Conservation (phyloP, 2,113 vertebrate genomes). For the Oxyruncus cristatus region DNA sequence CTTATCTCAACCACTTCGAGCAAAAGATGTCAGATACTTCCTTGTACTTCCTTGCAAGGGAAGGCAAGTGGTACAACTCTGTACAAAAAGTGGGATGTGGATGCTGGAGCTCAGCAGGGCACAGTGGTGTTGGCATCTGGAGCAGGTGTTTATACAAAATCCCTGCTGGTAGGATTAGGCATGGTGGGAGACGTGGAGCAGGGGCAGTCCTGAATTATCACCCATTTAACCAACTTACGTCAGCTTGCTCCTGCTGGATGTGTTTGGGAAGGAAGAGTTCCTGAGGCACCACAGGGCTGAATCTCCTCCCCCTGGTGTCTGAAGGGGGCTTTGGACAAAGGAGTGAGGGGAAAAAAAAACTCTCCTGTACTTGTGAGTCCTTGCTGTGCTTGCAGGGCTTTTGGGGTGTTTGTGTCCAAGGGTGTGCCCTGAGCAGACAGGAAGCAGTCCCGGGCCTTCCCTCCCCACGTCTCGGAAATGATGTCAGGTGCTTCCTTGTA, state of each 20-base stretch:
- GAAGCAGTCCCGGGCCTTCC: neutral
- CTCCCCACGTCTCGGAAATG: neutral
- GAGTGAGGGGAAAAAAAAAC: no score
- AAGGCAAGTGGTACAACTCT: neutral
- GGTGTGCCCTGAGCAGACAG: neutral
- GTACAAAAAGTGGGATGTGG: fast-evolving
- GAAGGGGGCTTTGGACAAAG: neutral
- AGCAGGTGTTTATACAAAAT: neutral
- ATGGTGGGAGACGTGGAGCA: fast-evolving
- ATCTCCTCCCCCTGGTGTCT: neutral
- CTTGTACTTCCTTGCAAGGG: neutral
- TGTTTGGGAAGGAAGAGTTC: neutral
- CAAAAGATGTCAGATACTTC: neutral
- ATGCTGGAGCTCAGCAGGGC: neutral
- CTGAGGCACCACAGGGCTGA: neutral
- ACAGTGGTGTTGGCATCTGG: fast-evolving
- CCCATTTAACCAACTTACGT: neutral
- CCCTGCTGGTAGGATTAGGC: fast-evolving
- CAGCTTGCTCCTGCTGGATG: fast-evolving
- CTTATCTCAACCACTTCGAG: neutral
- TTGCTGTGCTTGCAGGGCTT: neutral
- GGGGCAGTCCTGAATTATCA: fast-evolving
- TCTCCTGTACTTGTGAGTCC: neutral
- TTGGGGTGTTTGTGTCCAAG: neutral
- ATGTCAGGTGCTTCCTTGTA: neutral